Evolutionary conservation across 2,888 invertebrate species (phyloP).

Genomic region (Tinea semifulvella): DNA sequence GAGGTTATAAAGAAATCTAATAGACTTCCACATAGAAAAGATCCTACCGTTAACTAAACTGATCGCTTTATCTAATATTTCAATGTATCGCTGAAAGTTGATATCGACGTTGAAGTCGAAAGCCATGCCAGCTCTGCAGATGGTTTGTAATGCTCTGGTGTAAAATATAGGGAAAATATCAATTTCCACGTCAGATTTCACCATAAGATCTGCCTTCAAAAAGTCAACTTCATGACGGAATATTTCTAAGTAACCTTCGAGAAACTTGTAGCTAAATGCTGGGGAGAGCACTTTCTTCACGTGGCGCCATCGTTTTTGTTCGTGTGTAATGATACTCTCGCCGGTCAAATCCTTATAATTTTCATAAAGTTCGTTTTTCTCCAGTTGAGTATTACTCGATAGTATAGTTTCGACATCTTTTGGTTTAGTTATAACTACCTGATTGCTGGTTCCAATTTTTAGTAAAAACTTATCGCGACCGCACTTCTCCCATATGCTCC

Average conservation of each 20-base stretch:
- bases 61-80: not conserved
- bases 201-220: not conserved
- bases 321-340: not conserved
- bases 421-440: conserved; percentile 1
- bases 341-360: not conserved
- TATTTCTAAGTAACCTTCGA: not conserved
- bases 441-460: not conserved
- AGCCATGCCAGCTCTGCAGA: not conserved
- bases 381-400: not conserved
- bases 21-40: conserved; percentile 1
- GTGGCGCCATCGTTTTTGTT: not conserved
- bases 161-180: conserved; percentile 3
- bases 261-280: conserved; percentile 7
- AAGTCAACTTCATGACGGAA: not conserved
- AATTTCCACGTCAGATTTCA: not conserved
- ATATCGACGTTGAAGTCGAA: not conserved
- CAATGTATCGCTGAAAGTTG: not conserved
- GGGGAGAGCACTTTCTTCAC: not conserved
- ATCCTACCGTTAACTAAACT: not conserved
- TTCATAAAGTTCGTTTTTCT: conserved; percentile 2
- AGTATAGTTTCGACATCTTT: conserved; percentile 1
- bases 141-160: not conserved
- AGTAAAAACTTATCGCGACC: conserved; percentile 8
- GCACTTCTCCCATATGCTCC: not conserved
- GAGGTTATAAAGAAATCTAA: not conserved